phyloP scores from a whole-genome alignment of 2,888 invertebrate species.

The Spodoptera picta region DNA sequence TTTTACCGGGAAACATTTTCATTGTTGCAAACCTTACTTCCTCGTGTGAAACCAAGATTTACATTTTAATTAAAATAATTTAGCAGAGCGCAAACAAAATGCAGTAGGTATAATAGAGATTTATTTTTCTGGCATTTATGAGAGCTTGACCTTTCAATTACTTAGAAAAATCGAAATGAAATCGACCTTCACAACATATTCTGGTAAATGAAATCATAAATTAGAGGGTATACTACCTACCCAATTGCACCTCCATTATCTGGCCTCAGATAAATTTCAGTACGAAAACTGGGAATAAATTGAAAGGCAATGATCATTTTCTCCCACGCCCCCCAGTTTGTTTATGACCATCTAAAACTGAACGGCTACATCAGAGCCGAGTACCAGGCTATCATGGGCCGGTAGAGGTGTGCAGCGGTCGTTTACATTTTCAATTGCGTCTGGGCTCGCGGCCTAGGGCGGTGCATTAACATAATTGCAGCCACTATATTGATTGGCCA shows the following conservation, averaged over 20 bases:
- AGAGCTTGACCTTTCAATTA: too few species aligned
- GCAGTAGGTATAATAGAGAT: too few species aligned
- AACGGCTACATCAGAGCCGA: constrained; percentile 60
- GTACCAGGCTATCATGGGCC: constrained; percentile 70
- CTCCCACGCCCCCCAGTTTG: constrained; percentile 43
- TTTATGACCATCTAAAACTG: constrained; percentile 60
- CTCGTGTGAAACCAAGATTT: constrained; percentile 32
- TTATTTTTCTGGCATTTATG: too few species aligned
- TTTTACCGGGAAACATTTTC: constrained; percentile 26
- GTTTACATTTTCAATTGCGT: constrained; percentile 83
- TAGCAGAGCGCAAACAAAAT: constrained; percentile 5
- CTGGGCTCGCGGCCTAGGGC: constrained; percentile 75
- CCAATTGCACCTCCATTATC: constrained; percentile 45
- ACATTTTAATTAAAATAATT: constrained; percentile 47
- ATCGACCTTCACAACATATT: constrained; percentile 10
- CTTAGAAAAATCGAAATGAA: constrained; percentile 4
- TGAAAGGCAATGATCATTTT: constrained; percentile 53
- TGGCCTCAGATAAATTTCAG: constrained; percentile 46
- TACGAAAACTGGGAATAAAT: constrained; percentile 49
- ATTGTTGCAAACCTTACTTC: constrained; percentile 19
- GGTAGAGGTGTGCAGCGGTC: constrained; percentile 69
- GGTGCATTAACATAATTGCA: constrained; percentile 87
- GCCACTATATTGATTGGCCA: constrained; percentile 84
- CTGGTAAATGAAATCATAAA: constrained; percentile 43
- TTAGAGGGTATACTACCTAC: constrained; percentile 35